phyloP scores from a whole-genome alignment of 2,888 invertebrate genomes.

The Erebia epiphron region DNA sequence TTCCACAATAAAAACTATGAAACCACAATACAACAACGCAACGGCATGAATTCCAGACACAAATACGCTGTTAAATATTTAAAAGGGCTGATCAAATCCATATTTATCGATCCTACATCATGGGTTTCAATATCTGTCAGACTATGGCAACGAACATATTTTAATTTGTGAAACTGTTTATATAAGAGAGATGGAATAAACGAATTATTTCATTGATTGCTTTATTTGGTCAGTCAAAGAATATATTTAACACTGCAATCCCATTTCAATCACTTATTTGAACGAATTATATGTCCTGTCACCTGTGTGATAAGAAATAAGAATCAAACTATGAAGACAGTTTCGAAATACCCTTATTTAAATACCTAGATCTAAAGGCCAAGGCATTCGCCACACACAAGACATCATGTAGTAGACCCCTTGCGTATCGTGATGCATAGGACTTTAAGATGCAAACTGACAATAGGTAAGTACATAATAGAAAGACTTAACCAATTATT shows the following conservation, averaged over 20 bases:
- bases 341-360: too few species aligned
- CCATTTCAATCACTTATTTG: too few species aligned
- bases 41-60: constrained; percentile 18
- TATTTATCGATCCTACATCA: constrained; percentile 24
- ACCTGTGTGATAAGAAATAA: too few species aligned
- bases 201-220: not conserved
- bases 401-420: too few species aligned
- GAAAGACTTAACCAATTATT: too few species aligned
- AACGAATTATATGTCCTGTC: too few species aligned
- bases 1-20: not conserved
- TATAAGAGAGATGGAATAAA: not conserved
- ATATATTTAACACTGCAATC: not conserved
- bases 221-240: not conserved
- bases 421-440: too few species aligned
- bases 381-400: too few species aligned
- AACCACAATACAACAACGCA: constrained; percentile 14
- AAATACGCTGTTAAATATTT: constrained; percentile 26
- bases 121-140: constrained; percentile 20
- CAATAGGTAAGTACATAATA: not conserved
- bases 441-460: too few species aligned
- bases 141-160: constrained; percentile 17
- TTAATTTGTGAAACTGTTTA: constrained; percentile 15
- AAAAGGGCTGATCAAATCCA: constrained; percentile 21
- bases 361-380: too few species aligned
- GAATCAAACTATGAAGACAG: too few species aligned